Evolutionary conservation across 2,888 invertebrate species (phyloP).

Genomic region (Unio delphinus): DNA sequence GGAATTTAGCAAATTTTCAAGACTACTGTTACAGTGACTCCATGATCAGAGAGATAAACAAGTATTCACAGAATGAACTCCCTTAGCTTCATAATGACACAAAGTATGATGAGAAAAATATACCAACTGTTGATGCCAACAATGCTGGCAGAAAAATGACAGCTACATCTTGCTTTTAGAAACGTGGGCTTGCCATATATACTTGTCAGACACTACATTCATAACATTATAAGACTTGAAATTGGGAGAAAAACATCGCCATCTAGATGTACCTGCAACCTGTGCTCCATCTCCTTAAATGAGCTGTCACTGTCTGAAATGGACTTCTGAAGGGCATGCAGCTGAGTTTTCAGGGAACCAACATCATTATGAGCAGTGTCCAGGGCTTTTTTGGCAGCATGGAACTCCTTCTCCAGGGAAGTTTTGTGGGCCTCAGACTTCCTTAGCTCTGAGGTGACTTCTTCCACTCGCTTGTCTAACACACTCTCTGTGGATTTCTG

Average conservation of each 20-base stretch:
- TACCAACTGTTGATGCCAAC: too few relatives aligned
- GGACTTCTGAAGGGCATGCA: slow-evolving; percentile 60
- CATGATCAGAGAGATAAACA: too few relatives aligned
- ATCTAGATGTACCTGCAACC: slow-evolving; percentile 72
- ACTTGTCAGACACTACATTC: too few relatives aligned
- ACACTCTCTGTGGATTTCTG: slow-evolving; percentile 52
- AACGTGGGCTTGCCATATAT: too few relatives aligned
- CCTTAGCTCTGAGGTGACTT: slow-evolving; percentile 73
- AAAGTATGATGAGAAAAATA: too few relatives aligned
- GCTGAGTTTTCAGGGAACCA: slow-evolving; percentile 75
- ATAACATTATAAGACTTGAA: too few relatives aligned
- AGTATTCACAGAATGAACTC: too few relatives aligned
- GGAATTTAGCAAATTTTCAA: too few relatives aligned
- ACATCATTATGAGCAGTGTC: slow-evolving; percentile 75
- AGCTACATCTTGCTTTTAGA: too few relatives aligned
- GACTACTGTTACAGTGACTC: too few relatives aligned
- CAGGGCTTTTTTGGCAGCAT: slow-evolving; percentile 67
- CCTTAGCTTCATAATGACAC: too few relatives aligned
- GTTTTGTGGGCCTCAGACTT: slow-evolving; percentile 51
- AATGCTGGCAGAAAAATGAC: too few relatives aligned
- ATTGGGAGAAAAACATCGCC: neutral
- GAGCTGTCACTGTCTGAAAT: slow-evolving; percentile 46
- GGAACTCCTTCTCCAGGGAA: slow-evolving; percentile 37
- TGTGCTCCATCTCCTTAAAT: slow-evolving; percentile 72
- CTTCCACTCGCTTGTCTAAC: slow-evolving; percentile 66